Conservation (phyloP, 2,888 invertebrate species). For the Caenorhabditis sinica region DNA sequence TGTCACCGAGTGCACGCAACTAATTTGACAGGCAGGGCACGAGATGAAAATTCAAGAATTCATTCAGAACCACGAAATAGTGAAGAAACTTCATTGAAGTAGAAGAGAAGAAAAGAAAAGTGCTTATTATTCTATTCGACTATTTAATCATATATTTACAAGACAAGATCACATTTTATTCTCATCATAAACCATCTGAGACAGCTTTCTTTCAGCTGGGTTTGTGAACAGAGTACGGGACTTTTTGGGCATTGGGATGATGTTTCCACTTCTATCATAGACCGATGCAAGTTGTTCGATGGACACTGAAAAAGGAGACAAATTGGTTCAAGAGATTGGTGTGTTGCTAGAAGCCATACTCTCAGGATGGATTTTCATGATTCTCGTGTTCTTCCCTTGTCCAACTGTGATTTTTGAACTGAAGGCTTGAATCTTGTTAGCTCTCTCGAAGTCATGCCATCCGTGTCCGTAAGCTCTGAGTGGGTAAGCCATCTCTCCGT, state of each 20-base stretch:
- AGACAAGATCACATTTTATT: constrained; percentile 37
- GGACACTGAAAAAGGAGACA: constrained; percentile 69
- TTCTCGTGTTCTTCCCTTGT: constrained; percentile 49
- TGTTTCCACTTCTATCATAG: constrained; percentile 67
- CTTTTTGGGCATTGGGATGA: constrained; percentile 55
- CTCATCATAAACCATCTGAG: constrained; percentile 49
- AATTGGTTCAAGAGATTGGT: neutral
- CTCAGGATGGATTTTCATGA: constrained; percentile 64
- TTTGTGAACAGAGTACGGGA: constrained; percentile 59
- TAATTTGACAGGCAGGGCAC: constrained; percentile 34
- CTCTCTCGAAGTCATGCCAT: constrained; percentile 75
- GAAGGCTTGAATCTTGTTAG: constrained; percentile 54
- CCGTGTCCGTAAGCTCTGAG: constrained; percentile 81
- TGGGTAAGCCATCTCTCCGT: constrained; percentile 79
- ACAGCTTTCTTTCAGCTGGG: constrained; percentile 48
- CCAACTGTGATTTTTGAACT: constrained; percentile 56
- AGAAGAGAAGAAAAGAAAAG: constrained; percentile 14
- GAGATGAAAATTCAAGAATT: constrained; percentile 4
- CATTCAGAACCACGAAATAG: constrained; percentile 2
- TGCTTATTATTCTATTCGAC: constrained; percentile 30
- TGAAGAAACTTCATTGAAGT: constrained; percentile 53
- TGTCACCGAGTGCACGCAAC: constrained; percentile 38
- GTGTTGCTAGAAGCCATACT: constrained; percentile 34
- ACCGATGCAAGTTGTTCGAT: constrained; percentile 74
- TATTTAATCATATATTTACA: constrained; percentile 23